These are phyloP conservation scores for Taenioides sp. DNA, from an alignment of 2,797 vertebrate genomes.

Conservation along the genomic window DNA sequence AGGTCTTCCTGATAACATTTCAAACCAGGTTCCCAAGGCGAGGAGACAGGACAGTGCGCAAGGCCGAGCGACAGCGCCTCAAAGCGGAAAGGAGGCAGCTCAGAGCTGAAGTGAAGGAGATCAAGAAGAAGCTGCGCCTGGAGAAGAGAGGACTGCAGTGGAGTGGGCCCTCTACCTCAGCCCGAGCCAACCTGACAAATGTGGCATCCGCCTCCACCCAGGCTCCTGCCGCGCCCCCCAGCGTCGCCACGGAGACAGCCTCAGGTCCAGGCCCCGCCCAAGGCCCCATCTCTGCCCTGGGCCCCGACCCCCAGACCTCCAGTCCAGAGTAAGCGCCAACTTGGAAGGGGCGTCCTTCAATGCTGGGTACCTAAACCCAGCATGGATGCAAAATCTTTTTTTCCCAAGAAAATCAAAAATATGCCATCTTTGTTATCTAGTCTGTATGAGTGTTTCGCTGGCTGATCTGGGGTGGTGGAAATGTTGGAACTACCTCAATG, in stretches of 20 bases:
- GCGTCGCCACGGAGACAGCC: conserved; percentile 71
- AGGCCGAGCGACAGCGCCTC: conserved; percentile 94
- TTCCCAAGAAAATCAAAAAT: conserved; percentile 73
- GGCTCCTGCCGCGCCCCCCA: conserved; percentile 70
- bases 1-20: conserved; percentile 67
- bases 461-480: conserved; percentile 80
- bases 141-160: conserved; percentile 93
- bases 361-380: conserved; percentile 74
- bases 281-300: conserved; percentile 77
- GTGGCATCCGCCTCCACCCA: conserved; percentile 76
- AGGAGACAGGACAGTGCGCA: conserved; percentile 94
- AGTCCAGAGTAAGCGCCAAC: conserved; percentile 86
- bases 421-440: conserved; percentile 79
- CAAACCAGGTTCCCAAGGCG: conserved; percentile 89
- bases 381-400: conserved; percentile 77
- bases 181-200: conserved; percentile 69
- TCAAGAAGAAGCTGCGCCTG: conserved; percentile 95
- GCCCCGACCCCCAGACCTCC: conserved; percentile 83
- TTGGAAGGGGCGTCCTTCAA: conserved; percentile 72
- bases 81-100: conserved; percentile 95
- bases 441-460: conserved; percentile 81
- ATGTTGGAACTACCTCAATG: conserved; percentile 84
- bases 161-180: conserved; percentile 82
- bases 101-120: conserved; percentile 95
- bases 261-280: conserved; percentile 74